Conservation (phyloP, 2,113 vertebrate genomes). For the Sinocyclocheilus anophthalmus region DNA sequence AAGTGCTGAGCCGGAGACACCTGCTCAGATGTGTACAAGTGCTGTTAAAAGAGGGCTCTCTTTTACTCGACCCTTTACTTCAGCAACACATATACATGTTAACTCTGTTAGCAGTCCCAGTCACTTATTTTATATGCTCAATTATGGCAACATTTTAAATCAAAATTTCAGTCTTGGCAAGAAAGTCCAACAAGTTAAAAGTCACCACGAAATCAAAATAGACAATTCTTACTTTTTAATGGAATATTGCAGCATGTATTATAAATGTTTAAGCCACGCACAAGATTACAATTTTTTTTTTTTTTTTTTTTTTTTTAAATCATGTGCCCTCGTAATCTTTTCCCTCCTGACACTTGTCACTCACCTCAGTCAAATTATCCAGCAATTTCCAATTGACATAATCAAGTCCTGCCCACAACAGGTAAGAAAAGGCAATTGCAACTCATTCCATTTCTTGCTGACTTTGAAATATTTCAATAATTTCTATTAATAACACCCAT, state of each 20-base stretch:
- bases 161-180: neutral
- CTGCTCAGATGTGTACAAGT: slow-evolving; percentile 66
- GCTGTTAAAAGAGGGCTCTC: slow-evolving; percentile 49
- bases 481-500: no score
- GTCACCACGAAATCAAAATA: neutral
- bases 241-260: neutral
- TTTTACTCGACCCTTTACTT: slow-evolving; percentile 56
- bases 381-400: neutral
- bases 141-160: neutral
- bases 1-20: slow-evolving; percentile 83
- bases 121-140: neutral
- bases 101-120: neutral
- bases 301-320: neutral
- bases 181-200: neutral
- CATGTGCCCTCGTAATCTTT: neutral
- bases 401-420: no score
- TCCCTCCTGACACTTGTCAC: neutral
- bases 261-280: no score
- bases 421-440: no score
- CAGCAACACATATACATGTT: neutral
- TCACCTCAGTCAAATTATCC: neutral
- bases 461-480: no score
- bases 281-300: neutral
- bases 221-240: neutral
- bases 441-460: no score